Base-by-base conservation (phyloP, 2,797 vertebrate species). In the Meda fulgida region DNA sequence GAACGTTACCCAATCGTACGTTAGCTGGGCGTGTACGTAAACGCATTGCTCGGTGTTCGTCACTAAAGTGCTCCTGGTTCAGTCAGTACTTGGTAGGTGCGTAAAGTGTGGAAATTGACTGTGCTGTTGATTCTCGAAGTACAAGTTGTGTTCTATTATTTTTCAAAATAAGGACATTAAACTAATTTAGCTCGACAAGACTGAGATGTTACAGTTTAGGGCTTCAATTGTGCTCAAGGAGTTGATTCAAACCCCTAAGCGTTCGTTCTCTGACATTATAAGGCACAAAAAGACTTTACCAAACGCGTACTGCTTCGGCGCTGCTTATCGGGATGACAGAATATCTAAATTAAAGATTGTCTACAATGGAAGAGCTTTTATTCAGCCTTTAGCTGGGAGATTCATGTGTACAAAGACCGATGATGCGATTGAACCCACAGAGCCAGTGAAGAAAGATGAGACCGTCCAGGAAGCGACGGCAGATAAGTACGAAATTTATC, bases 171-270 rank as follows among this genome's bases (percentile, higher is more conserved):
- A 63, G 70, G 26, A 80, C 34, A 83, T 60, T 89, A 90, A 91
- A 87, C 86, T 48, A 58, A 53, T 80, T 88, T 55, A 85, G 89
- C 90, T 85, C 5, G 91, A 92, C 89, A 88, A 87, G 93, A 92
- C 93, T 94, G 95, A 95, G 89, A 98, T 97, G 97, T 97, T 97
- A 93, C 95, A 96, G 81, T 94, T 97, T 81, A 94, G 96, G 92
- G 92, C 92, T n/a, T 94, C 96, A 31, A 87, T 91, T 93, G 82
- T 93, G 92, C 93, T 97, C 84, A 95, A 96, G 92, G 95, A 96
- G 91, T 93, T 97, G 91, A 92, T 94, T 85, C 89, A 95, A 91
- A 86, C 91, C 92, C 91, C 93, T 31, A 93, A 93, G 91, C 94
- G 93, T 90, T 88, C 92, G 43, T 87, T 92, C 38, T 80, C 89